Conservation (phyloP, 1,140 invertebrate species). For the Teleopsis dalmanni region DNA sequence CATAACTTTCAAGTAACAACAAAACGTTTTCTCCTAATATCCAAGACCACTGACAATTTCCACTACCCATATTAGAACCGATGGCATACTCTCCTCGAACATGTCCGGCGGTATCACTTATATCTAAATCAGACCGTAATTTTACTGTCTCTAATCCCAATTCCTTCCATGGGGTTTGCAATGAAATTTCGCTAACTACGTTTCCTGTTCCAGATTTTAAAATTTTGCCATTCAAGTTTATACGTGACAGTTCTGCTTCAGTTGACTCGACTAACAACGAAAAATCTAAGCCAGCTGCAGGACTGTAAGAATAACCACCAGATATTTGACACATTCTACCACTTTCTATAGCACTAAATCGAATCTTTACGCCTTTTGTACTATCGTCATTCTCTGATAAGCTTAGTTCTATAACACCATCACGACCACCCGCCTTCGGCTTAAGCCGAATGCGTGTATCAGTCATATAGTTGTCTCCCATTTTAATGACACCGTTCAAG, state of each 20-base stretch:
- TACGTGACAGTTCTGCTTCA: conserved; percentile 28
- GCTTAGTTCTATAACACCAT: conserved; percentile 33
- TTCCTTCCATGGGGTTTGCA: conserved; percentile 36
- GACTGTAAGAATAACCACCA: conserved; percentile 27
- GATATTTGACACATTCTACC: conserved; percentile 38
- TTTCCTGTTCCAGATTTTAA: conserved; percentile 14
- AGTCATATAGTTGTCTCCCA: conserved; percentile 21
- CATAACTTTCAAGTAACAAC: conserved; percentile 37
- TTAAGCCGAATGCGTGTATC: conserved; percentile 24
- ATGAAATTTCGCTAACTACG: conserved; percentile 21
- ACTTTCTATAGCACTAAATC: conserved; percentile 34
- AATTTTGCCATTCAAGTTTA: conserved; percentile 29
- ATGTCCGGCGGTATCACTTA: conserved; percentile 16
- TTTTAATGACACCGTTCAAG: conserved; percentile 23
- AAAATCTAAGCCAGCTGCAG: conserved; percentile 25
- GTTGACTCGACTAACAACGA: conserved; percentile 32
- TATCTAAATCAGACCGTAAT: conserved; percentile 23
- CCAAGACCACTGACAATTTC: conserved; percentile 34
- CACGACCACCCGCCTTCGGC: conserved; percentile 26
- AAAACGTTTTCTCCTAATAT: conserved; percentile 45
- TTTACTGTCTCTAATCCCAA: conserved; percentile 32
- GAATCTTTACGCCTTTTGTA: conserved; percentile 27
- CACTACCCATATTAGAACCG: conserved; percentile 24
- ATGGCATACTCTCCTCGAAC: conserved; percentile 29
- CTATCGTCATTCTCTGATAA: conserved; percentile 18